Conservation (phyloP, 2,113 vertebrate genomes). For the Xiphophorus maculatus region DNA sequence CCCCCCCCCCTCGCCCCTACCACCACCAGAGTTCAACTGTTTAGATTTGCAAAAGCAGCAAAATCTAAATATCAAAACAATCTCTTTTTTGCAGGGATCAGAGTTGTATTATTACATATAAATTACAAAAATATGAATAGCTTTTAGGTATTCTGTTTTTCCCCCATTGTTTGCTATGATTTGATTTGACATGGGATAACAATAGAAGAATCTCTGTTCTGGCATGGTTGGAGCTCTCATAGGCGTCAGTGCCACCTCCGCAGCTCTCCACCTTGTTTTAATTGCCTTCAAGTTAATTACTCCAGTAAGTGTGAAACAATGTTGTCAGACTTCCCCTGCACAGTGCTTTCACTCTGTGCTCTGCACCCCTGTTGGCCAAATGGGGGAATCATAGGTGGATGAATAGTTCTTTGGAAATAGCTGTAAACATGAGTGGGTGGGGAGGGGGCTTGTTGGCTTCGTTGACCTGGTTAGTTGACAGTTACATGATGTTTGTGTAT, state of each 20-base stretch:
- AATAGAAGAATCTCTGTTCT: conserved; percentile 54
- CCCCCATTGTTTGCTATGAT: conserved; percentile 7
- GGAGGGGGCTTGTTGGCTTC: not conserved
- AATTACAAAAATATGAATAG: not conserved
- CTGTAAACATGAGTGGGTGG: conserved; percentile 4
- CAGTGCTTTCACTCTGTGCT: conserved; percentile 58
- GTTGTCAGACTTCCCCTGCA: conserved; percentile 76
- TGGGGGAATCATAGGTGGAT: conserved; percentile 50
- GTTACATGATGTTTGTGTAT: conserved; percentile 7
- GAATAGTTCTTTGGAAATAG: conserved; percentile 54
- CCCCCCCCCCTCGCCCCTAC: too few species aligned
- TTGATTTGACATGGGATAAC: conserved; percentile 35
- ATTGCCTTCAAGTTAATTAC: conserved; percentile 81
- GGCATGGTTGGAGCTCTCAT: conserved; percentile 53
- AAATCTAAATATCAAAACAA: not conserved
- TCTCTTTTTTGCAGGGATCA: not conserved
- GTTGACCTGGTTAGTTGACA: not conserved
- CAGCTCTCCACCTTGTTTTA: conserved; percentile 78
- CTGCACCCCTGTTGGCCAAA: conserved; percentile 68
- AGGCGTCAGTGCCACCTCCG: conserved; percentile 70
- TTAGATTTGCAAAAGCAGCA: not conserved
- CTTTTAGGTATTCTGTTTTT: not conserved
- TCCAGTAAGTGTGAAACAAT: conserved; percentile 79
- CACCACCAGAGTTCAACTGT: not conserved
- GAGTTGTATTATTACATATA: not conserved